Conservation (phyloP, 2,797 vertebrate genomes). For the Myiothlypis chrysogaster region DNA sequence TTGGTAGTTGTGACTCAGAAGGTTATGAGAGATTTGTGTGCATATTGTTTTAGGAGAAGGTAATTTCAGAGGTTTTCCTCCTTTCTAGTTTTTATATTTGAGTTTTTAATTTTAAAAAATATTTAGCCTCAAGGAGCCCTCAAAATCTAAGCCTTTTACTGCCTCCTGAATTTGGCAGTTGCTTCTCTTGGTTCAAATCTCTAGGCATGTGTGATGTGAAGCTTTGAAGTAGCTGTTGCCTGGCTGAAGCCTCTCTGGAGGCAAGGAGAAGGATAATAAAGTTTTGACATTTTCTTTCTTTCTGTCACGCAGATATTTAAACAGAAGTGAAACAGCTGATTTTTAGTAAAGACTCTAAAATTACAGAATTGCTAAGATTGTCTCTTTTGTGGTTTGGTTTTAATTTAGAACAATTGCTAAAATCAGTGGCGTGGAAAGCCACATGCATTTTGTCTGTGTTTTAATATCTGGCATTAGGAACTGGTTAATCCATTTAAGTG, state of each 20-base stretch:
- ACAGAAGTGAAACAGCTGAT: background rate
- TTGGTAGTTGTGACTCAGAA: background rate
- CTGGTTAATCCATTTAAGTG: background rate
- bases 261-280: background rate
- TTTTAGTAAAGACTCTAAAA: background rate
- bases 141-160: conserved; percentile 19
- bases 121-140: background rate
- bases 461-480: background rate
- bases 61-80: background rate
- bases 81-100: background rate
- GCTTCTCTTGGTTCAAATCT: conserved; percentile 15
- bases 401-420: background rate
- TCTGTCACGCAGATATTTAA: background rate
- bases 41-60: background rate
- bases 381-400: background rate
- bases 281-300: background rate
- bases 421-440: background rate
- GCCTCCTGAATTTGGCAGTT: conserved; percentile 22
- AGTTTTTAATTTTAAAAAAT: background rate
- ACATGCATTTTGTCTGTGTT: background rate
- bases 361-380: background rate
- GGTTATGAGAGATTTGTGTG: background rate
- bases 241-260: background rate
- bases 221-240: conserved; percentile 51
- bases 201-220: background rate